Evolutionary conservation across 2,888 invertebrate genomes (phyloP).

Genomic region (Scotopteryx bipunctaria): DNA sequence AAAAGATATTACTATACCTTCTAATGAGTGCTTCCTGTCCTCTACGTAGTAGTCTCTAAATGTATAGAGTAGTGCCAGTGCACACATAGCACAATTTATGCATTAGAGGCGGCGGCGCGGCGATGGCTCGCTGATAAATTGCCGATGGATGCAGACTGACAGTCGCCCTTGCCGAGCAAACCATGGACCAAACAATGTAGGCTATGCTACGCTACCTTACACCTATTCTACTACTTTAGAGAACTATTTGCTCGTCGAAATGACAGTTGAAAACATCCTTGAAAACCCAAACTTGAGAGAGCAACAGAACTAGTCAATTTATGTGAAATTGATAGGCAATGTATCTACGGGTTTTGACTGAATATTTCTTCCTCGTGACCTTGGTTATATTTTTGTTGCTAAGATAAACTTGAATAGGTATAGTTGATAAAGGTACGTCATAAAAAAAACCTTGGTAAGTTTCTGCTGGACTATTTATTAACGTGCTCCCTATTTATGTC

Average conservation of each 20-base stretch:
- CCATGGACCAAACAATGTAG: background rate
- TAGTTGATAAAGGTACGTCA: no score
- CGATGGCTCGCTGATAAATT: slow-evolving; percentile 43
- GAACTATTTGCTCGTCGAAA: background rate
- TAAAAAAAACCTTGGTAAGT: background rate
- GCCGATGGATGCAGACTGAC: slow-evolving; percentile 40
- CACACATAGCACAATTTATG: slow-evolving; percentile 3
- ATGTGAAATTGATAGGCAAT: no score
- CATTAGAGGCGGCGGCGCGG: slow-evolving; percentile 15
- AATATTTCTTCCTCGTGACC: no score
- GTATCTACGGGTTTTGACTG: no score
- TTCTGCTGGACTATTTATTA: slow-evolving; percentile 10
- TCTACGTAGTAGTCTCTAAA: background rate
- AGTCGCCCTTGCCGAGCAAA: slow-evolving; percentile 17
- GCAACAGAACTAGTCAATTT: no score
- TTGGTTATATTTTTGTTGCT: no score
- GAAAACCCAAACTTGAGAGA: no score
- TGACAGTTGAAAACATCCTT: no score
- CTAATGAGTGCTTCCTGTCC: no score
- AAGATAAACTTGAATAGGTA: no score
- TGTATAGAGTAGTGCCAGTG: background rate
- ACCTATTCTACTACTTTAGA: background rate
- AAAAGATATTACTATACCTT: no score
- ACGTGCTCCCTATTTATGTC: background rate
- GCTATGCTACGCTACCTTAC: background rate